A percentile compares a stretch with the other conserved stretches of the same genome.
These are phyloP conservation scores for Nemoura dubitans DNA, from an alignment of 2,888 invertebrate species.

Conservation along the genomic window DNA sequence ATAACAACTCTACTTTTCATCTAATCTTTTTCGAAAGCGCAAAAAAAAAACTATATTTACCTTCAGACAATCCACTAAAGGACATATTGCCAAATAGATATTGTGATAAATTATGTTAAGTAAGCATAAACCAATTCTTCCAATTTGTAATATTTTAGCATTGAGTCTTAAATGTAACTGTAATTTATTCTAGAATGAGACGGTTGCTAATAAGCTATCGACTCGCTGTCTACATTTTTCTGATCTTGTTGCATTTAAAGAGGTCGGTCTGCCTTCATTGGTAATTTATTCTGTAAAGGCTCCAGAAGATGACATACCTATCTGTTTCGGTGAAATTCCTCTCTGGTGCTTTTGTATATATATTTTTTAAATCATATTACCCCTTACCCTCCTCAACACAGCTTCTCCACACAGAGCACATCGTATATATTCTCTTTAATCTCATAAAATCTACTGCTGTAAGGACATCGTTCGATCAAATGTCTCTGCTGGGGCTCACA, in stretches of 20 bases:
- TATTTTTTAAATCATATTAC: not conserved
- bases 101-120: too few relatives aligned
- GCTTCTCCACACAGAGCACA: not conserved
- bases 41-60: not conserved
- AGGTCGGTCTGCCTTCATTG: not conserved
- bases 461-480: slow-evolving; percentile 10
- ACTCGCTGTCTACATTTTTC: too few relatives aligned
- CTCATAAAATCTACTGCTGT: slow-evolving; percentile 24
- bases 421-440: slow-evolving; percentile 20
- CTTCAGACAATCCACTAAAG: not conserved
- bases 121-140: too few relatives aligned
- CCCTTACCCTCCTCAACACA: not conserved
- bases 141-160: too few relatives aligned
- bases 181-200: too few relatives aligned
- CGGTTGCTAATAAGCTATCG: too few relatives aligned
- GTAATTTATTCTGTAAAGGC: not conserved
- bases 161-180: too few relatives aligned
- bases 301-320: not conserved
- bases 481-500: not conserved
- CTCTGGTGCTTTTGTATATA: not conserved
- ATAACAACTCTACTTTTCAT: not conserved
- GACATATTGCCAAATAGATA: too few relatives aligned
- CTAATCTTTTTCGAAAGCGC: not conserved
- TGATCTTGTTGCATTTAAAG: not conserved
- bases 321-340: not conserved